These are phyloP conservation scores for Montipora sp. DNA, from an alignment of 64 coral and sea anemone species.

Conservation along the genomic window DNA sequence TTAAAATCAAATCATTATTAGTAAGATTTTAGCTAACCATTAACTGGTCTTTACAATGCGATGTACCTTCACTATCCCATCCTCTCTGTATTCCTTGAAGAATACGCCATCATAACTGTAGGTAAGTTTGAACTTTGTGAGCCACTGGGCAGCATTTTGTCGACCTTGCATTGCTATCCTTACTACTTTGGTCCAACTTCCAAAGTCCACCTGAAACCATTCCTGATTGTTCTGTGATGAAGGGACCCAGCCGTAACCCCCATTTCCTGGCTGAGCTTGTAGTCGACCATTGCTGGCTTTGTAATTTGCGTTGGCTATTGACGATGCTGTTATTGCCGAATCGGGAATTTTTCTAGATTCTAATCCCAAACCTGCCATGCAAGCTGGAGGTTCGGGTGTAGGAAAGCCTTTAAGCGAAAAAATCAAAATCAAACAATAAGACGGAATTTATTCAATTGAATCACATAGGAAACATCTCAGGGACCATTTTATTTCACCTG, in stretches of 20 bases:
- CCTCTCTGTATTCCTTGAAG: conserved; percentile 5
- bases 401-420: neutral
- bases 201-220: conserved; percentile 61
- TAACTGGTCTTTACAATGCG: too few relatives aligned
- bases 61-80: conserved; percentile 7
- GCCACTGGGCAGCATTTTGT: conserved; percentile 23
- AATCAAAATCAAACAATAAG: too few relatives aligned
- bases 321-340: conserved; percentile 42
- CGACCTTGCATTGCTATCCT: conserved; percentile 49
- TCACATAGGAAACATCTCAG: too few relatives aligned
- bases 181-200: conserved; percentile 32
- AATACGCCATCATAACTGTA: conserved; percentile 61
- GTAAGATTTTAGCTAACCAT: too few relatives aligned
- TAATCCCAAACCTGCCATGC: conserved; percentile 37
- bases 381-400: neutral
- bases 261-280: neutral
- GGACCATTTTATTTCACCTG: neutral
- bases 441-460: too few relatives aligned
- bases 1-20: too few relatives aligned
- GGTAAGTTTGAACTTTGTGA: conserved; percentile 31
- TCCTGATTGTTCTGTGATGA: conserved; percentile 2
- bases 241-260: conserved; percentile 31
- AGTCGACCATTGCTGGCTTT: conserved; percentile 21
- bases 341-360: conserved; percentile 21
- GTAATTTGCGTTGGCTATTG: neutral